Evolutionary conservation across 2,113 vertebrate genomes (phyloP), one percentile per base, ranked within the genome.

Genomic region (Ochotona princeps): DNA sequence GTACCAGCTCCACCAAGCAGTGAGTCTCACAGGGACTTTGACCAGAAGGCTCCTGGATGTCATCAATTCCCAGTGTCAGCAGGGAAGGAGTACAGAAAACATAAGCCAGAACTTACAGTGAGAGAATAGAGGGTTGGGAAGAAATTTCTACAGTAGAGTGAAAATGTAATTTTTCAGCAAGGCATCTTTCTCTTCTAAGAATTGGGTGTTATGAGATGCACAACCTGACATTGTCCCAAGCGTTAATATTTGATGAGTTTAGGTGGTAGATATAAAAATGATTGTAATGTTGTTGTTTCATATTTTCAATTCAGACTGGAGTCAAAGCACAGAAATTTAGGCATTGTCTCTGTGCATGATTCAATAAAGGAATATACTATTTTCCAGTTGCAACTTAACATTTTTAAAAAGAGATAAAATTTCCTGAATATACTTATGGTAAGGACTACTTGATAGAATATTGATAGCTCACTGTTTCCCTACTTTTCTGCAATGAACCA

Each of bases 401-500:
- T 35, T 70, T 94, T 89, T 72, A 65, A 92, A 65, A 15, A 78
- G 87, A 81, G 10, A 63, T 63, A 1, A 81, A 69, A 83, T 65
- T 79, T 92, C 92, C 70, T 79, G 51, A 90, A 70, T 92, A 30
- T 87, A 54, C 51, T 85, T 90, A 66, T 8, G 75, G 78, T 66
- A 82, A 76, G 35, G 86, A 25, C 2, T 84, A 87, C 91, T 70
- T 91, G 70, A 32, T n/a, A 72, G 63, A 81, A 78, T 17, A 49
- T 76, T 70, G 30, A 73, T 90, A 94, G 57, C 9, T 74, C n/a
- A 69, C 60, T 75, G 23, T 92, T 96, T 93, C 92, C 12, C 38
- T 75, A 21, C 32, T 89, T 72, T 67, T 80, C 10, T 4, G 30
- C 38, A 2, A 28, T 47, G 74, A 90, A 47, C 11, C 10, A 93